Base-by-base conservation (phyloP, 1,140 invertebrate genomes). In the Cotesia typhae region DNA sequence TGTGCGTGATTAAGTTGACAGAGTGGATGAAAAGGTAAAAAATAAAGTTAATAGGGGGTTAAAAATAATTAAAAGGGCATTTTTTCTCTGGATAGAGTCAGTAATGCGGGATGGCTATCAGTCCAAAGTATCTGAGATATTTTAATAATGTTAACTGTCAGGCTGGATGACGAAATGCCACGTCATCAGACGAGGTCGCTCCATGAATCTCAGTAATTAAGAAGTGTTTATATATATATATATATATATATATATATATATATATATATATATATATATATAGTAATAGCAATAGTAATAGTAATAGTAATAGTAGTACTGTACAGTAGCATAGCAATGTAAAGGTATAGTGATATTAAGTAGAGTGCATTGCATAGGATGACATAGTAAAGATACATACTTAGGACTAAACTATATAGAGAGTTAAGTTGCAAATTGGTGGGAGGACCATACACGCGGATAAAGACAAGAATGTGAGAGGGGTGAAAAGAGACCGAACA, bases 381-480 rank as follows among this genome's bases (percentile, higher is more conserved):
- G 83, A 68, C 55, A 70, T 20, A 71, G n/a, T 67, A 52, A 75
- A 73, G 67, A 67, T 47, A 69, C 53, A 57, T 20, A 57, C 53
- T 57, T 20, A 28, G 28, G 3, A 28, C 10, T 47, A 47, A 47
- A 10, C 41, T 47, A 28, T 28, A 28, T 3, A 28, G 41, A 47
- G 41, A 47, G 4, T 47, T 7, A 47, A 63, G 7, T 28, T 51
- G 84, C 81, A 80, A 76, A 67, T 79, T 78, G 77, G 79, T 79
- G 66, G 20, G 66, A 69, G 20, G 74, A 20, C 17, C 53, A 82
- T 80, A 84, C 84, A 86, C 85, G 87, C 87, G 80, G 68, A 76
- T 60, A 64, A 75, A 72, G 76, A 80, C 84, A 84, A 84, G 83
- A 84, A 86, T 83, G 83, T 82, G 81, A 71, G 83, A 84, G 83